Evolutionary conservation across 2,797 vertebrate genomes (phyloP).

Genomic region (Ptychobarbus kaznakovi): DNA sequence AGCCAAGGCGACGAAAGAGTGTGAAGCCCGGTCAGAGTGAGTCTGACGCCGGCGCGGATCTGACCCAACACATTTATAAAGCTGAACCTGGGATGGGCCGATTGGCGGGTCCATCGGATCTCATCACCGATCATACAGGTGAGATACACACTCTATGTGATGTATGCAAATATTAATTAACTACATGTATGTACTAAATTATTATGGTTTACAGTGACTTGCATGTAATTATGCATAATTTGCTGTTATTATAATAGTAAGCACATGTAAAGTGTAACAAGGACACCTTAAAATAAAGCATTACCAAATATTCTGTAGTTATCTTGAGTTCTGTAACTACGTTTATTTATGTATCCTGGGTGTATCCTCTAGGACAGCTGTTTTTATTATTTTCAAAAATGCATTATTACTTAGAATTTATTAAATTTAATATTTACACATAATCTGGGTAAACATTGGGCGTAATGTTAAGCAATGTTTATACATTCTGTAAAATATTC

Average conservation of each 20-base stretch:
- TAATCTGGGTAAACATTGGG: neutral
- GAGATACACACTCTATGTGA: constrained; percentile 27
- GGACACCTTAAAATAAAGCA: neutral
- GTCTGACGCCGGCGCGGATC: constrained; percentile 87
- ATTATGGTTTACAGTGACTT: neutral
- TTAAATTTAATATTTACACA: neutral
- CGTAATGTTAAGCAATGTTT: neutral
- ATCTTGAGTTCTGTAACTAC: neutral
- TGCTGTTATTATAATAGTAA: neutral
- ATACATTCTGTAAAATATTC: no score
- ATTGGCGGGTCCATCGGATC: constrained; percentile 79
- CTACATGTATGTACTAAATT: neutral
- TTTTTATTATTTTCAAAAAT: neutral
- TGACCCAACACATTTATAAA: constrained; percentile 91
- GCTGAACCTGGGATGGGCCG: constrained; percentile 81
- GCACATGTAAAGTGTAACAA: neutral
- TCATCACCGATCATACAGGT: constrained; percentile 92
- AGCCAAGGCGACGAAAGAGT: constrained; percentile 93
- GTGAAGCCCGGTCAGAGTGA: constrained; percentile 92
- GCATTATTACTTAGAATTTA: no score
- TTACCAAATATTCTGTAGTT: neutral
- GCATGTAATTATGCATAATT: neutral
- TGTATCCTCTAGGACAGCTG: neutral
- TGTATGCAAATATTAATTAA: neutral
- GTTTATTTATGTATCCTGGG: neutral